Conservation (phyloP, 2,113 vertebrate genomes). For the Muscicapa adusta region DNA sequence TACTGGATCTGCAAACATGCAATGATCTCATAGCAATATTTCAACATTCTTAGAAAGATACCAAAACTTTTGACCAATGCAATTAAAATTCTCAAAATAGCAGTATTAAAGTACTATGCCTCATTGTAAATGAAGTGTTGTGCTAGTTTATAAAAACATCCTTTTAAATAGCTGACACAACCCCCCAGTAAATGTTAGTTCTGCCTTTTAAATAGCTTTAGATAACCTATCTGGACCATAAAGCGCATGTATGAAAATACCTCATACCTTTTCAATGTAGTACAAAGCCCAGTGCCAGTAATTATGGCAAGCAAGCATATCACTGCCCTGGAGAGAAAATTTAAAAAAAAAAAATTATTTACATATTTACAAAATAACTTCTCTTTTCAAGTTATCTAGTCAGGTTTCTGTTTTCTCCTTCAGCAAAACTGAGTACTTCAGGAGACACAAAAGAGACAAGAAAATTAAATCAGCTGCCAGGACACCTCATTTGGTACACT, state of each 20-base stretch:
- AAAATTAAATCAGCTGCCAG: not conserved
- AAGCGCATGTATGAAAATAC: not conserved
- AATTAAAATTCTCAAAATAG: not conserved
- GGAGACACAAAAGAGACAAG: not conserved
- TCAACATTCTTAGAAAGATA: not conserved
- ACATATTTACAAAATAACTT: not conserved
- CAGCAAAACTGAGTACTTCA: not conserved
- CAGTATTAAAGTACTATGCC: not conserved
- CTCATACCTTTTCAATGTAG: constrained; percentile 89
- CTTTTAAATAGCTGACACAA: not conserved
- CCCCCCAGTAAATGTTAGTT: not conserved
- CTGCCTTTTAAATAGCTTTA: not conserved
- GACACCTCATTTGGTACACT: not conserved
- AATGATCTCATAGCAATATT: not conserved
- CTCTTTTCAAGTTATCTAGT: not conserved
- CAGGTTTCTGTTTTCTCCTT: not conserved
- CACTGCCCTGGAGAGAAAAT: constrained; percentile 69
- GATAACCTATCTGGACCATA: not conserved
- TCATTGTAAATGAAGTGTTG: not conserved
- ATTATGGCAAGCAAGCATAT: constrained; percentile 90
- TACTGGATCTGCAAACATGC: not conserved
- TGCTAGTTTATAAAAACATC: not conserved
- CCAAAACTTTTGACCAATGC: not conserved
- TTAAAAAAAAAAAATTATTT: not conserved
- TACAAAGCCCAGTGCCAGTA: constrained; percentile 98